A percentile compares a stretch with the other conserved stretches of the same genome.
Evolutionary conservation across 2,113 vertebrate genomes (phyloP).

Genomic region (Coturnix japonica): DNA sequence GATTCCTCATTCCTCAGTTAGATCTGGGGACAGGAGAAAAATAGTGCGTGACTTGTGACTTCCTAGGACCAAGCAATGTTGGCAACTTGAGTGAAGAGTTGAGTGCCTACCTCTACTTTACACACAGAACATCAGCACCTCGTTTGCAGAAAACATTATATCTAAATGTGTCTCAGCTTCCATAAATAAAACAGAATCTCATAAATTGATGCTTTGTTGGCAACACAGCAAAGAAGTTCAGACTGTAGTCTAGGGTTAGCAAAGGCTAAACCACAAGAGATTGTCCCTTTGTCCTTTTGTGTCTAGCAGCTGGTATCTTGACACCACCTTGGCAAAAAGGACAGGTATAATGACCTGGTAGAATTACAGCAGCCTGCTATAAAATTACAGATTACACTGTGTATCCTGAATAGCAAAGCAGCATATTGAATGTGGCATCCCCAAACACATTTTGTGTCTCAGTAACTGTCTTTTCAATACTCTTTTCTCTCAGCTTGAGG

Average conservation of each 20-base stretch:
- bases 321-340: not conserved
- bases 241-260: not conserved
- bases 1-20: not conserved
- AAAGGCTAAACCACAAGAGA: not conserved
- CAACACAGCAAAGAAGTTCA: not conserved
- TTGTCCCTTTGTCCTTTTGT: not conserved
- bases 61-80: accelerated
- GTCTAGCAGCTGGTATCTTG: not conserved
- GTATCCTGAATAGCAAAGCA: not conserved
- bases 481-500: not conserved
- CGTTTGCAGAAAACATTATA: not conserved
- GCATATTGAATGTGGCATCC: not conserved
- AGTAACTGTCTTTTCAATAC: not conserved
- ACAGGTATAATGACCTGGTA: not conserved
- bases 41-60: not conserved
- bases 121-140: not conserved
- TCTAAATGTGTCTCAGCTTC: not conserved
- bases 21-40: not conserved
- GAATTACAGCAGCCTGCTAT: conserved; percentile 1
- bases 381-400: not conserved
- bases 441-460: not conserved
- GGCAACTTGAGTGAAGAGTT: not conserved
- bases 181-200: not conserved
- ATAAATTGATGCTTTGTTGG: not conserved
- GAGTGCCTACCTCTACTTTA: not conserved